Evolutionary conservation across 2,888 invertebrate genomes (phyloP).

Genomic region (Epicampocera succincta): DNA sequence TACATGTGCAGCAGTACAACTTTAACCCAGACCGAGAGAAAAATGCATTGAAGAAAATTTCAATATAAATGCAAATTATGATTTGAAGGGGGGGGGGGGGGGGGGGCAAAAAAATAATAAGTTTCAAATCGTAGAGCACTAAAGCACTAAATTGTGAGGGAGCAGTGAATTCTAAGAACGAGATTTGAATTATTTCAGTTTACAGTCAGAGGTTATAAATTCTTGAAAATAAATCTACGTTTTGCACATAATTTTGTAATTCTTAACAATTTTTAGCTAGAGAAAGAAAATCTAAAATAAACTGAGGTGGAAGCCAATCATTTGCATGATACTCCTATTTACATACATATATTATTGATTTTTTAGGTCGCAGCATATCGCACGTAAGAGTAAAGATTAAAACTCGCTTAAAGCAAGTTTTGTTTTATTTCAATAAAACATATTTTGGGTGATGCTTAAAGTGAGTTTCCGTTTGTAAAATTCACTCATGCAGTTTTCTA

Average conservation of each 20-base stretch:
- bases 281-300: constrained; percentile 6
- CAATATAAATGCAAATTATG: constrained; percentile 65
- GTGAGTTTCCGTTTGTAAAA: no score
- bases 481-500: no score
- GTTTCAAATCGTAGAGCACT: neutral
- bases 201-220: constrained; percentile 1
- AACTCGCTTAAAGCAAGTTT: no score
- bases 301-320: neutral
- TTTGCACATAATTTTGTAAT: neutral
- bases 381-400: no score
- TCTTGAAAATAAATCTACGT: neutral
- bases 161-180: neutral
- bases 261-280: constrained; percentile 20
- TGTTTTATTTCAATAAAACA: no score
- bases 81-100: constrained; percentile 30
- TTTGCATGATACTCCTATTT: no score
- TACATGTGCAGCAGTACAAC: constrained; percentile 1
- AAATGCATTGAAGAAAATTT: constrained; percentile 40
- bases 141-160: neutral
- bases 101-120: neutral
- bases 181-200: constrained; percentile 15
- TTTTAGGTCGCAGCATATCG: neutral
- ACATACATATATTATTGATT: constrained; percentile 15
- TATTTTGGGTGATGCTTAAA: no score
- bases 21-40: neutral